Evolutionary conservation across 1,140 invertebrate species (phyloP), one percentile per base, ranked within the genome.

Genomic region (Muscidifurax raptorellus): DNA sequence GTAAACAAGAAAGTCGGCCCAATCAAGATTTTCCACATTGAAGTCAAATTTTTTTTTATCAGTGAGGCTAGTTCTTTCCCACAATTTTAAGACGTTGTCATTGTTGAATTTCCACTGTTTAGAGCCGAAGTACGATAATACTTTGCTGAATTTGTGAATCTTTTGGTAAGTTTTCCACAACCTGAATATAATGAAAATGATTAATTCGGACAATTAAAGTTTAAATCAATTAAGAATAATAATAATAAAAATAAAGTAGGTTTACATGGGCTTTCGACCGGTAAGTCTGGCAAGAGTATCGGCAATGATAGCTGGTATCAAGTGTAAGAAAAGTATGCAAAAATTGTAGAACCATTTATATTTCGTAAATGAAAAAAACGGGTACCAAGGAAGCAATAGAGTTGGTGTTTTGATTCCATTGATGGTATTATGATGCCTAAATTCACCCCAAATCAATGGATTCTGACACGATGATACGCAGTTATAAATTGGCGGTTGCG

Each of bases 31-130:
- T 7, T 82, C 30, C 0, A 94, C 59, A 32, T 93, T 88, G 67
- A 94, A 94, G 30, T 91, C 47, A 80, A 94, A 94, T 13, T 89
- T 89, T 40, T 89, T 85, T 86, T 90, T 91, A 87, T 96, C 95
- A 13, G 90, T 84, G 0, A 89, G 85, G 52, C 90, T 90, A 78
- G 95, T 87, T 71, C 90, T 91, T 9, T 92, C 76, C 90, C 91
- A 93, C 4, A 96, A 89, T 72, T 90, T 91, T 15, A 93, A 72
- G 15, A 94, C 91, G 83, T 95, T 94, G 7, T 94, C 91, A 86
- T 94, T 94, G 4, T 89, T 87, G 87, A 95, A 96, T 44, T 90
- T 89, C 95, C 95, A 96, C 85, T 95, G 90, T 74, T 93, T 90
- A 4, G 92, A 92, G 13, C 36, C 7, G 93, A 69, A 69, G 27